Conservation (phyloP, 2,888 invertebrate genomes). For the Timandra comae region DNA sequence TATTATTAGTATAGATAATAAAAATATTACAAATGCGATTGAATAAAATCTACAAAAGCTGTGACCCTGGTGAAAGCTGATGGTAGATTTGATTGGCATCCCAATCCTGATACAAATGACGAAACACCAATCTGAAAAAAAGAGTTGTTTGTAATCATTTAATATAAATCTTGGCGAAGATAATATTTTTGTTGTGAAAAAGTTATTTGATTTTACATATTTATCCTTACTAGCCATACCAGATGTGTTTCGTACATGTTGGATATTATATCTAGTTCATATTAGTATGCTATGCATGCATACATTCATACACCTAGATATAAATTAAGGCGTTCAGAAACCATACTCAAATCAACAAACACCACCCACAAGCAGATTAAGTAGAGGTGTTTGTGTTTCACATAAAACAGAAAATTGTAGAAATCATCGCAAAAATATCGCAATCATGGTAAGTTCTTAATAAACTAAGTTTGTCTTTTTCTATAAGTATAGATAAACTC, state of each 20-base stretch:
- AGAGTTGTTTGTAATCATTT: too few species aligned
- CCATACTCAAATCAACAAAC: not conserved
- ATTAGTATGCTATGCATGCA: not conserved
- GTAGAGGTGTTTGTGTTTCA: too few species aligned
- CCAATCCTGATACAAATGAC: conserved; percentile 17
- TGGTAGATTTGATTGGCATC: conserved; percentile 33
- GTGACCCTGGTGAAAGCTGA: conserved; percentile 41
- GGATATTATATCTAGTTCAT: not conserved
- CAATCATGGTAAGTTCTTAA: too few species aligned
- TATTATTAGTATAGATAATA: too few species aligned
- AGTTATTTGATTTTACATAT: not conserved
- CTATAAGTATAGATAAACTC: too few species aligned
- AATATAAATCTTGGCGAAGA: too few species aligned
- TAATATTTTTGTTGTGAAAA: not conserved
- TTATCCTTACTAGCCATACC: too few species aligned
- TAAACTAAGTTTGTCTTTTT: too few species aligned
- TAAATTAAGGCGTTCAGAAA: not conserved
- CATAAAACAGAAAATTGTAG: too few species aligned
- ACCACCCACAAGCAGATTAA: too few species aligned
- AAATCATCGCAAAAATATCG: too few species aligned
- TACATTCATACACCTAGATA: not conserved
- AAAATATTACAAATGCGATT: not conserved
- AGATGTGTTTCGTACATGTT: not conserved
- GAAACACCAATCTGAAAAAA: conserved; percentile 12
- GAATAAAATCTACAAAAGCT: conserved; percentile 31